Evolutionary conservation across 2,797 vertebrate genomes (phyloP).

Genomic region (Anguilla megastoma): DNA sequence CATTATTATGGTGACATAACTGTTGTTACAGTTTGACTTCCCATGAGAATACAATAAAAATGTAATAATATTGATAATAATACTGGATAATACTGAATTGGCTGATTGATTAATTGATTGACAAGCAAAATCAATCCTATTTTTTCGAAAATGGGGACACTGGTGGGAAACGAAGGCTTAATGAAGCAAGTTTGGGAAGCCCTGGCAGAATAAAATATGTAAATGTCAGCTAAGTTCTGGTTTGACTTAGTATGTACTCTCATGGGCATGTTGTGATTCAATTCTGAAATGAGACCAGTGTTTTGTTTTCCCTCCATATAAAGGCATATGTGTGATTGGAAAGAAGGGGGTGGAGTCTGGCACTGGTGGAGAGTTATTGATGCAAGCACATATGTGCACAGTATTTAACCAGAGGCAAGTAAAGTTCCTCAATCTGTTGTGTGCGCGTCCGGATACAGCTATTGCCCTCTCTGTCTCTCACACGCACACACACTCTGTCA

Average conservation of each 20-base stretch:
- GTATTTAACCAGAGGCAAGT: conserved; percentile 5
- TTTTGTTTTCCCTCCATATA: neutral
- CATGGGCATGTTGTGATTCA: neutral
- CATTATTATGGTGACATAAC: neutral
- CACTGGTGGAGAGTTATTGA: neutral
- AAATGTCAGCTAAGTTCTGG: neutral
- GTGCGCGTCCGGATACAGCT: neutral
- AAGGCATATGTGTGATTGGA: neutral
- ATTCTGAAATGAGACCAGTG: neutral
- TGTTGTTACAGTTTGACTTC: neutral
- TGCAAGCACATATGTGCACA: neutral
- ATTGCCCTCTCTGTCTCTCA: neutral
- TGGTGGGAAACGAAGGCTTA: neutral
- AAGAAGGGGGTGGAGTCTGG: neutral
- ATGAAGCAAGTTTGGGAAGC: neutral
- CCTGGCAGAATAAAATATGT: neutral
- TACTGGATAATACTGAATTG: neutral
- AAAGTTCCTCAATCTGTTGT: conserved; percentile 1
- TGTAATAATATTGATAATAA: too few species aligned
- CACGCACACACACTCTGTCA: neutral
- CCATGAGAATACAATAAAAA: too few species aligned
- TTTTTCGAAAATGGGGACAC: neutral
- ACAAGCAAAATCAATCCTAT: neutral
- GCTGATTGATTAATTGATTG: neutral
- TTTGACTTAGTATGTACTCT: neutral